These are phyloP conservation scores for Pteria penguin DNA, from an alignment of 2,888 invertebrate species.

Conservation along the genomic window DNA sequence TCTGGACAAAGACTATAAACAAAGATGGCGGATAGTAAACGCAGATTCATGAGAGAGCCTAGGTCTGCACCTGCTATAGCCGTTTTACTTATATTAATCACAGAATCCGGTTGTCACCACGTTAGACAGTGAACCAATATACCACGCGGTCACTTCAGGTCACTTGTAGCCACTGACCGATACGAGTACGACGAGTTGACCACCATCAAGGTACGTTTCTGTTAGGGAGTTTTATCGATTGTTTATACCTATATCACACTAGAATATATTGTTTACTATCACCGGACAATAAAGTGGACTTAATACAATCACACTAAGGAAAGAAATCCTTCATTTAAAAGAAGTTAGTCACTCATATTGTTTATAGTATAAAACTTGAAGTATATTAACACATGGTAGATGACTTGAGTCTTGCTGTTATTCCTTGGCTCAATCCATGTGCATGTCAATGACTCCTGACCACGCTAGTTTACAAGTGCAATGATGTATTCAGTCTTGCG, in stretches of 20 bases:
- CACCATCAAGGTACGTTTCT: constrained; percentile 12
- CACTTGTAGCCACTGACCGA: constrained; percentile 47
- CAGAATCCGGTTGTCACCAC: constrained; percentile 41
- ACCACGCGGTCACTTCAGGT: constrained; percentile 49
- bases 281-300: constrained; percentile 12
- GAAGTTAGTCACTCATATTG: background rate
- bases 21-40: constrained; percentile 65
- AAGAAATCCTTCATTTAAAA: background rate
- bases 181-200: constrained; percentile 25
- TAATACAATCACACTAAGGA: background rate
- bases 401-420: background rate
- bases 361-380: background rate
- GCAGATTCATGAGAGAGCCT: constrained; percentile 52
- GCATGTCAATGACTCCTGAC: constrained; percentile 45
- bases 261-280: background rate
- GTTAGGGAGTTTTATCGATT: constrained; percentile 20
- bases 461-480: constrained; percentile 25
- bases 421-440: constrained; percentile 20
- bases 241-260: constrained; percentile 7
- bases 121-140: constrained; percentile 43
- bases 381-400: background rate
- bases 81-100: constrained; percentile 48
- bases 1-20: constrained; percentile 69
- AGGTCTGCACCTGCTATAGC: constrained; percentile 44
- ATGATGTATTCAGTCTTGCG: constrained; percentile 20